phyloP scores from a whole-genome alignment of 2,888 invertebrate species.

The Lasioglossum morio region DNA sequence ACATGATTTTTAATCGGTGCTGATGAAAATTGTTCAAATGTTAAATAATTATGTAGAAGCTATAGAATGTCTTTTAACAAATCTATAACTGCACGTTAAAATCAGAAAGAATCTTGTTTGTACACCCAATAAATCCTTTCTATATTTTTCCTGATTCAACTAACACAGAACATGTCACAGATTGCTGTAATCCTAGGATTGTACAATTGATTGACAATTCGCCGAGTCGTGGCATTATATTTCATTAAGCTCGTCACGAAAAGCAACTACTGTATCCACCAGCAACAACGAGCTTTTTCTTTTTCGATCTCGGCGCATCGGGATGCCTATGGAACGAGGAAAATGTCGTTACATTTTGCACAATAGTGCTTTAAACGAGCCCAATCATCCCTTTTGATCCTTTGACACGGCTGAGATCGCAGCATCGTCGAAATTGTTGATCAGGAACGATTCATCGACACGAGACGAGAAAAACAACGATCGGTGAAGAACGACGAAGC shows the following conservation, averaged over 20 bases:
- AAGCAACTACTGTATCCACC: background rate
- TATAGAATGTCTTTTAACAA: background rate
- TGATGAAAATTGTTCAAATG: too few relatives aligned
- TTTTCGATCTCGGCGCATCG: background rate
- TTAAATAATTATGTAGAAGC: background rate
- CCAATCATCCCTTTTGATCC: slow-evolving; percentile 35
- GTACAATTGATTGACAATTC: background rate
- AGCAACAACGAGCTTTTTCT: background rate
- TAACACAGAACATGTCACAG: background rate
- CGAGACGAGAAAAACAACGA: slow-evolving; percentile 42
- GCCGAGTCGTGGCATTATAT: background rate
- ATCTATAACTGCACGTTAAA: too few relatives aligned
- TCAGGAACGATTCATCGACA: slow-evolving; percentile 64
- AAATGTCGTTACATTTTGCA: slow-evolving; percentile 11
- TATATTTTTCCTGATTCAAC: background rate
- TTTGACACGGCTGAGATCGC: slow-evolving; percentile 35
- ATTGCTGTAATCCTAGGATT: too few relatives aligned
- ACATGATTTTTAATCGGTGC: too few relatives aligned
- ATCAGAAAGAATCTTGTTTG: background rate
- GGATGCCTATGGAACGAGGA: background rate
- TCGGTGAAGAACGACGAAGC: background rate
- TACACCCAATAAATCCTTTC: background rate
- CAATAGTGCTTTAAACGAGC: slow-evolving; percentile 19
- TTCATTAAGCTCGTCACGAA: background rate
- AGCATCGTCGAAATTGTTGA: slow-evolving; percentile 51